Percentiles rank a stretch among this genome's conserved stretches.
phyloP scores from a whole-genome alignment of 2,113 vertebrate species.

The Solea solea region DNA sequence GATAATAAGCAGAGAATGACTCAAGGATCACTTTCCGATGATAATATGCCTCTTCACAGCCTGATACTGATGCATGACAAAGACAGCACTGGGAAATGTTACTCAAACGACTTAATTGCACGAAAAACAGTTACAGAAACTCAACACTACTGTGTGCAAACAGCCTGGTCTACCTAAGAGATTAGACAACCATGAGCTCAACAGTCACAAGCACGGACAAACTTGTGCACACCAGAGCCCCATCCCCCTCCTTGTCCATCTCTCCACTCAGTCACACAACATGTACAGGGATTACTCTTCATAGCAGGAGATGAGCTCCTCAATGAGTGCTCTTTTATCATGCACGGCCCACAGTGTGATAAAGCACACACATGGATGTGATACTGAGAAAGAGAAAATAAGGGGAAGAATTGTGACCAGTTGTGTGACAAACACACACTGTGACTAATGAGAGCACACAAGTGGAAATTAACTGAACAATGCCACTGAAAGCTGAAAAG shows the following conservation, averaged over 20 bases:
- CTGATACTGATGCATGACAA: not conserved
- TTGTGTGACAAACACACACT: slow-evolving; percentile 1
- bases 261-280: slow-evolving; percentile 82
- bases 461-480: slow-evolving; percentile 4
- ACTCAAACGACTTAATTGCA: slow-evolving; percentile 51
- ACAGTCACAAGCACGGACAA: slow-evolving; percentile 68
- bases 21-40: not conserved
- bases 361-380: not conserved
- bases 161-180: slow-evolving; percentile 71
- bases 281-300: slow-evolving; percentile 81
- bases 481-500: not conserved
- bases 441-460: not conserved
- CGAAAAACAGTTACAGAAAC: slow-evolving; percentile 27
- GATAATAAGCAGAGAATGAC: not conserved
- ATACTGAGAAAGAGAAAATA: slow-evolving; percentile 16
- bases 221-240: slow-evolving; percentile 59
- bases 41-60: not conserved
- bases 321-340: slow-evolving; percentile 74
- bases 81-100: slow-evolving; percentile 10
- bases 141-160: slow-evolving; percentile 34
- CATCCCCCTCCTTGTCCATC: slow-evolving; percentile 67
- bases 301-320: slow-evolving; percentile 68
- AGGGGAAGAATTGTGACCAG: slow-evolving; percentile 20
- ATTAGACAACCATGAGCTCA: slow-evolving; percentile 75
- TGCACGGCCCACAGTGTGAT: slow-evolving; percentile 44